A percentile compares a stretch with the other conserved stretches of the same genome.
Conservation (phyloP, 92 coral and sea anemone species). For the Parazoanthus swiftii region DNA sequence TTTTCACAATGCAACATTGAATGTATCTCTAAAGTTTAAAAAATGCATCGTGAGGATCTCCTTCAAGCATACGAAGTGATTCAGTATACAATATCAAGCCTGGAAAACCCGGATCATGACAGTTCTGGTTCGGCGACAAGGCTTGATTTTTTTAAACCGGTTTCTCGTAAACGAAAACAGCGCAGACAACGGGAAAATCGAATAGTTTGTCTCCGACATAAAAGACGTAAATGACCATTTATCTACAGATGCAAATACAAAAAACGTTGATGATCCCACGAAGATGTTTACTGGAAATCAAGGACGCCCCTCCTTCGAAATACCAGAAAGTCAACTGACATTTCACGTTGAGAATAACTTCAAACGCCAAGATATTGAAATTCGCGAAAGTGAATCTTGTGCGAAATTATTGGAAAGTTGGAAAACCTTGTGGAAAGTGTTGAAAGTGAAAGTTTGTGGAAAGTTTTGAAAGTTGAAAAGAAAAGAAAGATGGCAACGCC, state of each 20-base stretch:
- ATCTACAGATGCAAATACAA: conserved; percentile 15
- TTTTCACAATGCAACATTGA: too few species aligned
- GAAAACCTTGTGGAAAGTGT: too few species aligned
- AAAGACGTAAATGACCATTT: background rate
- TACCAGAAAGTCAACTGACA: conserved; percentile 4
- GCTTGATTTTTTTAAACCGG: background rate
- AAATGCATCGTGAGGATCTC: too few species aligned
- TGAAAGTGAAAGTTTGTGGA: too few species aligned
- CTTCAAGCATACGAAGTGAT: too few species aligned
- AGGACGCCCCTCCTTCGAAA: background rate
- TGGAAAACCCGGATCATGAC: background rate
- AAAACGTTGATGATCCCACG: background rate
- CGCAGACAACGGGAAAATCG: background rate
- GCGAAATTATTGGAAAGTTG: too few species aligned
- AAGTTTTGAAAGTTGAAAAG: too few species aligned
- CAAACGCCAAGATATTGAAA: background rate
- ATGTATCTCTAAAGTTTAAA: too few species aligned
- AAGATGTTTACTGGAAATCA: background rate
- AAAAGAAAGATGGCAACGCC: too few species aligned
- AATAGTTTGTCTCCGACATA: background rate
- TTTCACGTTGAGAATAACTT: background rate
- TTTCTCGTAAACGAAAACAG: background rate
- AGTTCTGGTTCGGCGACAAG: conserved; percentile 1
- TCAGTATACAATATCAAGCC: too few species aligned
- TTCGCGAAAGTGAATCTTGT: too few species aligned